Base-by-base conservation (phyloP, 2,888 invertebrate genomes). In the Leptinotarsa rubiginosa region DNA sequence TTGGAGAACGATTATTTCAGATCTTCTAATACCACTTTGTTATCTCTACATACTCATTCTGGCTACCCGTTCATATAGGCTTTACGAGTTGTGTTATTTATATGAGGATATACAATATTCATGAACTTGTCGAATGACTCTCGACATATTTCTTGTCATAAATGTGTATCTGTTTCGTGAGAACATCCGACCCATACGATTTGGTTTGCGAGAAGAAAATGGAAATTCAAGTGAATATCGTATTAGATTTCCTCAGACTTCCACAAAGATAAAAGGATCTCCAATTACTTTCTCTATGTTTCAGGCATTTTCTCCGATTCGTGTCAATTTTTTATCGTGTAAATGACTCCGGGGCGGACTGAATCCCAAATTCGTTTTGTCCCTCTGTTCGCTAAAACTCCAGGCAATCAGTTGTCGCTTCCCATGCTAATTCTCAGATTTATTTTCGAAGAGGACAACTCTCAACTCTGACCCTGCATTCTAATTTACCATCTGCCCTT, bases 341-440 rank as follows among this genome's bases (percentile, higher is more conserved):
- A 75, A 79, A 77, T 74, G 79, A 78, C 68, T 79, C 75, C 69
- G 59, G 71, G 75, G 75, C 75, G 72, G 73, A 73, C 75, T 72
- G 73, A 77, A 72, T 78, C 75, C 74, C 56, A 66, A 73, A 73
- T 66, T 65, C 69, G 69, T 65, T 74, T 71, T 74, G 69, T 77
- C 78, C 74, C 71, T 74, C 56, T 74, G 75, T 74, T 72, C 77
- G 72, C 75, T 75, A 73, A 69, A 80, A 78, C 83, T 81, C 81
- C 79, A 75, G 83, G 85, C 85, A 86, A 87, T 87, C 86, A 85
- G 83, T 86, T 84, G 84, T 83, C 85, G 84, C 83, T 83, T 85
- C 84, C 86, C 85, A 86, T 86, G 86, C 84, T 86, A 86, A 86
- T 86, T 85, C 84, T 77, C 83, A 83, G 85, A 86, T 85, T 86